These are phyloP conservation scores for Microtus montanus DNA, from an alignment of 2,113 vertebrate genomes.

Conservation along the genomic window DNA sequence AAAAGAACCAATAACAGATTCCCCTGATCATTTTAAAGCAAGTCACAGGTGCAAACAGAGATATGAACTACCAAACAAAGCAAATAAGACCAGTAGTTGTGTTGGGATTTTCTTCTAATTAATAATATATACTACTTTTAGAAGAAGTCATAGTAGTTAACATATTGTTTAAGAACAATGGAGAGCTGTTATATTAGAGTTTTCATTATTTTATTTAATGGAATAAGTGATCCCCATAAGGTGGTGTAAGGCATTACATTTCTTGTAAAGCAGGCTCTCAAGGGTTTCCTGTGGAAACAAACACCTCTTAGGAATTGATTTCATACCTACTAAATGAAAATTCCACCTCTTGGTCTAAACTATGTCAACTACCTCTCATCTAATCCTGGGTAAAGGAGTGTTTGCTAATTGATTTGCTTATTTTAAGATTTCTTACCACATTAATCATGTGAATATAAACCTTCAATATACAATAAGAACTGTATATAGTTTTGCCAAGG, in stretches of 20 bases:
- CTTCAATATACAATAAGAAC: background rate
- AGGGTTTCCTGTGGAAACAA: background rate
- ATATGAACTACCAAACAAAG: background rate
- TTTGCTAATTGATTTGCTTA: background rate
- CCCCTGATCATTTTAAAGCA: background rate
- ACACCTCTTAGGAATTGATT: background rate
- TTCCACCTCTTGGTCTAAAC: background rate
- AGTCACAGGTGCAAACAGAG: background rate
- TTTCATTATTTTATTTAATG: constrained; percentile 30
- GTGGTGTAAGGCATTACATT: background rate
- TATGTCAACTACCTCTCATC: background rate
- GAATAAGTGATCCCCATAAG: background rate
- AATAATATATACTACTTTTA: background rate
- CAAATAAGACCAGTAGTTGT: background rate
- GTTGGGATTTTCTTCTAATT: background rate
- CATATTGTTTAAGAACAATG: background rate
- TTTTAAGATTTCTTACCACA: background rate
- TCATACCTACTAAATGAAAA: background rate
- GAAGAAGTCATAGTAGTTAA: background rate
- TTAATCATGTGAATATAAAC: background rate
- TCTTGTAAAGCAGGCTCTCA: background rate
- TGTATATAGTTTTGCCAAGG: background rate
- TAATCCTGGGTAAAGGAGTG: background rate
- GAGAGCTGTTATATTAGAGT: background rate
- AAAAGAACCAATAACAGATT: background rate